Conservation (phyloP, 2,113 vertebrate genomes). For the Nicator chloris region DNA sequence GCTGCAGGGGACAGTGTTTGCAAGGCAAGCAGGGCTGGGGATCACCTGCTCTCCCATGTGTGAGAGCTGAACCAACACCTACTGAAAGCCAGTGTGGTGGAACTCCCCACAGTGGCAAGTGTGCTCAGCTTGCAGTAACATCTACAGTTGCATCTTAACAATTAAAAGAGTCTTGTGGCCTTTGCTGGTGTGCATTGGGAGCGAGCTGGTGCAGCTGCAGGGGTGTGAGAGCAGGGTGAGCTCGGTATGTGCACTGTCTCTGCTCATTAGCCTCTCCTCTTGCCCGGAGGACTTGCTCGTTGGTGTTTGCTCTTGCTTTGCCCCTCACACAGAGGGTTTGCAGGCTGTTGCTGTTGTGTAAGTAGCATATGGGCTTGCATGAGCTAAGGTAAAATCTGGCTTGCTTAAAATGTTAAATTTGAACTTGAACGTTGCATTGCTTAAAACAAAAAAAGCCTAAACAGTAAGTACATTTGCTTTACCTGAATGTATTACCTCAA, state of each 20-base stretch:
- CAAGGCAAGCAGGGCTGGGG: neutral
- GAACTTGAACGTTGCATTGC: neutral
- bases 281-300: neutral
- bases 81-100: accelerated
- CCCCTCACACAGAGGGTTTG: neutral
- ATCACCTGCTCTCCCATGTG: accelerated
- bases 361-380: neutral
- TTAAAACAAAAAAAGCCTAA: neutral
- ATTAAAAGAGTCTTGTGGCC: neutral
- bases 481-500: neutral
- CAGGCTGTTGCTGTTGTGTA: neutral
- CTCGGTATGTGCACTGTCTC: neutral
- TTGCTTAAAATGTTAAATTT: neutral
- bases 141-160: neutral
- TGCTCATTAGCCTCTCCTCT: neutral
- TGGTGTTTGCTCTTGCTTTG: neutral
- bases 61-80: neutral
- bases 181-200: neutral
- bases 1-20: neutral
- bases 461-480: neutral
- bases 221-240: neutral
- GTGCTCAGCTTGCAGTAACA: neutral
- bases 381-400: neutral
- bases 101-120: neutral
- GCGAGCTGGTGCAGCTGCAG: accelerated